Evolutionary conservation across 2,113 vertebrate species (phyloP).

Genomic region (Coregonus clupeaformis): DNA sequence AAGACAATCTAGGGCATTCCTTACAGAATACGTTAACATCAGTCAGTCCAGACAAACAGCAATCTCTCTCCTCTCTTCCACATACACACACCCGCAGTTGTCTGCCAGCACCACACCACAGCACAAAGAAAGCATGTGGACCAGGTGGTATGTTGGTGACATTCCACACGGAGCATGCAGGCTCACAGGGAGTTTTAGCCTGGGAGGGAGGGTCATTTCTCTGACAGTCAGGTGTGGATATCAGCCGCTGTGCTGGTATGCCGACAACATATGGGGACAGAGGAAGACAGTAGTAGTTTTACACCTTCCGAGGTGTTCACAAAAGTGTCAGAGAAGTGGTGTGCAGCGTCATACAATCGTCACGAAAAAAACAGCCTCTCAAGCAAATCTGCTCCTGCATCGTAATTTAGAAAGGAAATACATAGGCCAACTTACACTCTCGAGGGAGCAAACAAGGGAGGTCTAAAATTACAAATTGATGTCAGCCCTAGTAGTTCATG

Average conservation of each 20-base stretch:
- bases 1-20: too few relatives aligned
- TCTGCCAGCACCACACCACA: background rate
- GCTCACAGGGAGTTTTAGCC: background rate
- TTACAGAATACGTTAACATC: background rate
- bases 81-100: background rate
- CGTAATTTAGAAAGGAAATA: background rate
- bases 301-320: constrained; percentile 25
- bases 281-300: constrained; percentile 38
- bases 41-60: constrained; percentile 50
- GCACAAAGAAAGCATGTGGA: background rate
- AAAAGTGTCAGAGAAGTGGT: constrained; percentile 63
- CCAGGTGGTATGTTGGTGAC: background rate
- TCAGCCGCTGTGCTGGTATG: background rate
- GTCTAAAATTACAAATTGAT: background rate
- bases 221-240: background rate
- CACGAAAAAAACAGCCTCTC: background rate
- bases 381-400: background rate
- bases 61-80: background rate
- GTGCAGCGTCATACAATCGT: constrained; percentile 16
- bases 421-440: background rate
- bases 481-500: background rate
- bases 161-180: background rate
- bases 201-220: background rate
- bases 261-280: too few relatives aligned
- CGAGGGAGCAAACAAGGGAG: too few relatives aligned